Percentiles rank a stretch among this genome's conserved stretches.
These are phyloP conservation scores for Thalassophryne amazonica DNA, from an alignment of 2,797 vertebrate species.

Conservation along the genomic window DNA sequence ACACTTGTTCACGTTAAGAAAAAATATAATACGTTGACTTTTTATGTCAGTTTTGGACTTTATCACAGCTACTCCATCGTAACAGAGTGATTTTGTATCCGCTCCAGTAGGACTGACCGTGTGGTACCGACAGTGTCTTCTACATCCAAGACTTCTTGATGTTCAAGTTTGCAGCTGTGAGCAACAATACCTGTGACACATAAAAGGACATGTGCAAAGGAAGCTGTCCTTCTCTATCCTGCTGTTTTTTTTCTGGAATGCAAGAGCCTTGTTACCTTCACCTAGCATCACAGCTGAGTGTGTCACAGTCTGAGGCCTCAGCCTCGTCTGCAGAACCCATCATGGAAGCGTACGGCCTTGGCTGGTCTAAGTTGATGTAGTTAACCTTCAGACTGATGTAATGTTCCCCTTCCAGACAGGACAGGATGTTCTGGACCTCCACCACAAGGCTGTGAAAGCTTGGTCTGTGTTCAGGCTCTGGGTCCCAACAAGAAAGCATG, in stretches of 20 bases:
- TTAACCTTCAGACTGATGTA: conserved; percentile 88
- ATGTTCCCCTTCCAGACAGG: conserved; percentile 83
- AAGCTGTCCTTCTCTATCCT: not conserved
- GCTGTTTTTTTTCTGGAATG: conserved; percentile 2
- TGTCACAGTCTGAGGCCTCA: conserved; percentile 58
- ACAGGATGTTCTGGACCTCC: conserved; percentile 78
- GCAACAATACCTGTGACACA: not conserved
- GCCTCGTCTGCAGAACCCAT: conserved; percentile 61
- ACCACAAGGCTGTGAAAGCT: conserved; percentile 78
- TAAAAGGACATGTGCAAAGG: not conserved
- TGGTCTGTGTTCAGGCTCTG: conserved; percentile 79
- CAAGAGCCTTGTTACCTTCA: conserved; percentile 25
- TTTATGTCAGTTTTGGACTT: too few species aligned
- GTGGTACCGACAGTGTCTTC: conserved; percentile 1
- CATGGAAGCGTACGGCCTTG: conserved; percentile 65
- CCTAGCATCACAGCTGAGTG: conserved; percentile 8
- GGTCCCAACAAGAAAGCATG: conserved; percentile 90
- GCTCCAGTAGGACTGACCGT: not conserved
- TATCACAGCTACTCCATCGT: too few species aligned
- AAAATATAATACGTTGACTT: too few species aligned
- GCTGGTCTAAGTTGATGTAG: conserved; percentile 86
- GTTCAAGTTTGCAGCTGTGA: not conserved
- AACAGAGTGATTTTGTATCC: not conserved
- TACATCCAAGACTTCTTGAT: conserved; percentile 11
- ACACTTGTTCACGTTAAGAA: too few species aligned